Evolutionary conservation across 1,140 invertebrate genomes (phyloP), one percentile per base, ranked within the genome.

Genomic region (Oscheius sp.): DNA sequence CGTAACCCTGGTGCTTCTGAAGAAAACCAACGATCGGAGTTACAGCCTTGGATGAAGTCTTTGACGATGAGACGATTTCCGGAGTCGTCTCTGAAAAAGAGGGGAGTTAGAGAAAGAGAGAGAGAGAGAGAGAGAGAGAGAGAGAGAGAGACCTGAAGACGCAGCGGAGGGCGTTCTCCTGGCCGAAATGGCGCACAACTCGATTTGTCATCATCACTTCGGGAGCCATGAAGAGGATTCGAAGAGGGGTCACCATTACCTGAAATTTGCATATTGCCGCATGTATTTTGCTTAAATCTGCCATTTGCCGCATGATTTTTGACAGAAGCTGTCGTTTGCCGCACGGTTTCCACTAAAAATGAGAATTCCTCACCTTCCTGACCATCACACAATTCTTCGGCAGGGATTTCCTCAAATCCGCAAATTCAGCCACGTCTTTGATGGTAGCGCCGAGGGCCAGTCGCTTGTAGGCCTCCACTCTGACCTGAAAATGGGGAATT

Each of bases 141-240:
- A 70, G 31, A 70, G 38, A 46, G 20, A 79, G 78, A 38, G 81
- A 73, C 23, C 79, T 26, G 49, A 82, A 83, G 18, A 75, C 73
- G 32, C 77, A 77, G 15, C 81, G 64, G 2, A 82, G 52, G 13
- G 81, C 78, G 45, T 80, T 76, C 18, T 82, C 81, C 7, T 75
- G 45, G 10, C 78, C 79, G 46, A 77, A 82, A 35, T 84, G 72
- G 18, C 81, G 55, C 1, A 82, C 58, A 20, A 82, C 70, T 58
- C 81, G 74, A 70, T 82, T 82, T n/a, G 76, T 61, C 36, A 79
- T 78, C 75, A 79, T 79, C 10, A 82, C 69, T 74, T 82, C 80
- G 2, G 79, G 77, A 61, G 80, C 61, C 79, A 80, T 79, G 2
- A 82, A 35, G 10, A 82, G 42, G 10, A 65, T 34, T 26, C 80